Conservation (phyloP, 2,888 invertebrate species). For the Trichopria drosophilae region DNA sequence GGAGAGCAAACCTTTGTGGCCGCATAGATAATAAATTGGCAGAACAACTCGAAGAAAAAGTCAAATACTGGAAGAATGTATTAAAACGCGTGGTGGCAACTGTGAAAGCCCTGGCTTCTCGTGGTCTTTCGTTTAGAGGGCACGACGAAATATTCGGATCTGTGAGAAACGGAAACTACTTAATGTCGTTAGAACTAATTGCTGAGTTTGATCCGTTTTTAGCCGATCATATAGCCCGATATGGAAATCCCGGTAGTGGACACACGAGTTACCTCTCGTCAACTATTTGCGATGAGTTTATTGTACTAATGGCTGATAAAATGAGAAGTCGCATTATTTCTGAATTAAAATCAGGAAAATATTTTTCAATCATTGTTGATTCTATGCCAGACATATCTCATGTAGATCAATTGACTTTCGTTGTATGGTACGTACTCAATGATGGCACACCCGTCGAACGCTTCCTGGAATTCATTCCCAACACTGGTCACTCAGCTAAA, state of each 20-base stretch:
- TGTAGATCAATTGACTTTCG: slow-evolving; percentile 39
- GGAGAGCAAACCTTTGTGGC: too few species aligned
- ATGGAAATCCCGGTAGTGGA: slow-evolving; percentile 42
- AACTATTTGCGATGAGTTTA: slow-evolving; percentile 46
- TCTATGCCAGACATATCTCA: slow-evolving; percentile 38
- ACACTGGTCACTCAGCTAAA: slow-evolving; percentile 33
- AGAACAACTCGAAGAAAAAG: slow-evolving; percentile 23
- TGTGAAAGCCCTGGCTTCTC: slow-evolving; percentile 36
- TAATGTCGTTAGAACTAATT: slow-evolving; percentile 43
- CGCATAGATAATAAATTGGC: background rate
- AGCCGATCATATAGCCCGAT: slow-evolving; percentile 36
- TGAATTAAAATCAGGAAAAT: slow-evolving; percentile 33
- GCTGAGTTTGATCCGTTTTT: slow-evolving; percentile 45
- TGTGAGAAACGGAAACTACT: slow-evolving; percentile 44
- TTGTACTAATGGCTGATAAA: slow-evolving; percentile 41
- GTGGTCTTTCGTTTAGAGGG: slow-evolving; percentile 42
- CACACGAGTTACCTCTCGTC: slow-evolving; percentile 40
- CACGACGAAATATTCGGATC: slow-evolving; percentile 40
- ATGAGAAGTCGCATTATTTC: slow-evolving; percentile 32
- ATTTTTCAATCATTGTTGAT: slow-evolving; percentile 40
- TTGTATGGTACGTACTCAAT: slow-evolving; percentile 36
- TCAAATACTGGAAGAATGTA: slow-evolving; percentile 40
- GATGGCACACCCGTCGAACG: slow-evolving; percentile 27
- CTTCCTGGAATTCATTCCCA: slow-evolving; percentile 36
- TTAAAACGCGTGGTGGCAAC: slow-evolving; percentile 39